Percentiles rank a stretch among this genome's conserved stretches.
Conservation (phyloP, 2,113 vertebrate species). For the Apteryx owenii region DNA sequence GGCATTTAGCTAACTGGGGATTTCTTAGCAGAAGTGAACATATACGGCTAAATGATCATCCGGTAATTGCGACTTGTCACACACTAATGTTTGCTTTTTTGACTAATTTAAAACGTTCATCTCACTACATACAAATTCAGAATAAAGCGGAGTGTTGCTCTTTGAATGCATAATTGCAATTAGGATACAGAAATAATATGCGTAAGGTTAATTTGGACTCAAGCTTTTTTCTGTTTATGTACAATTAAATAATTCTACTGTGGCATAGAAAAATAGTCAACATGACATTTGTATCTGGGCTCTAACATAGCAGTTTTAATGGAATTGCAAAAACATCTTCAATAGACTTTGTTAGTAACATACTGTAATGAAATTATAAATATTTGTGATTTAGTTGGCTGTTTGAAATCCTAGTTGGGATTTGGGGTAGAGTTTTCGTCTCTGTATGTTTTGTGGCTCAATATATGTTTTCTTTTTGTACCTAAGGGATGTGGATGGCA, state of each 20-base stretch:
- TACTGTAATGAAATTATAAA: neutral
- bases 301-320: neutral
- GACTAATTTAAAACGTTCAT: conserved; percentile 14
- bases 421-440: neutral
- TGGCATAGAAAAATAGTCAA: neutral
- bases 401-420: neutral
- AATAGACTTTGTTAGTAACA: neutral
- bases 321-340: neutral
- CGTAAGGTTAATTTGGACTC: conserved; percentile 31
- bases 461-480: neutral
- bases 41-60: neutral
- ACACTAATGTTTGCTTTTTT: conserved; percentile 36
- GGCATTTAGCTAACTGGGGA: neutral
- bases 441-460: neutral
- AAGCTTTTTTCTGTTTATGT: neutral
- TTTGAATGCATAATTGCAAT: neutral
- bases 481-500: too few relatives aligned
- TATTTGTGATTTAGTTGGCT: neutral
- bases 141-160: neutral
- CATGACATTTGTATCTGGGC: neutral
- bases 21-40: neutral
- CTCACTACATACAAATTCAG: neutral
- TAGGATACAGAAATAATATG: neutral
- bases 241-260: neutral
- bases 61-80: neutral